Evolutionary conservation across 1,140 invertebrate genomes (phyloP).

Genomic region (Vanessa atalanta): DNA sequence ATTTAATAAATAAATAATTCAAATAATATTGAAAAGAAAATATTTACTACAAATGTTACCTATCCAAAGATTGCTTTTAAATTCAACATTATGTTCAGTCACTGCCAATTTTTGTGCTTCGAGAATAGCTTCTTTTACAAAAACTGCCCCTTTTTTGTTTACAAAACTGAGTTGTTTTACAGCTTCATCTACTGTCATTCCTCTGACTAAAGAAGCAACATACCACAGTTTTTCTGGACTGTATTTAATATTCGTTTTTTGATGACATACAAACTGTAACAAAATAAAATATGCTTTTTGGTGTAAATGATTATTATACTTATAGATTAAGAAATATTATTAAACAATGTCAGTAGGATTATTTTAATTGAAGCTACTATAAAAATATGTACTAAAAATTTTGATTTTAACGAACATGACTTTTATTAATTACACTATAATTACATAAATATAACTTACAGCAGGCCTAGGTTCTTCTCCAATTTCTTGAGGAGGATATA

Average conservation of each 20-base stretch:
- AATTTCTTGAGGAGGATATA: conserved; percentile 88
- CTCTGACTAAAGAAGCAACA: conserved; percentile 90
- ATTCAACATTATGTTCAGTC: conserved; percentile 95
- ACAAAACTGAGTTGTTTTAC: conserved; percentile 93
- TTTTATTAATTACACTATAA: not conserved
- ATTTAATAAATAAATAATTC: not conserved
- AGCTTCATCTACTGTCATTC: conserved; percentile 96
- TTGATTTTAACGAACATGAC: too few relatives aligned
- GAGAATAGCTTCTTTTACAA: conserved; percentile 89
- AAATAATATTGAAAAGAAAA: conserved; percentile 8
- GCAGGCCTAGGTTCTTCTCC: conserved; percentile 90
- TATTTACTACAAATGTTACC: conserved; percentile 80
- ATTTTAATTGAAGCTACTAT: too few relatives aligned
- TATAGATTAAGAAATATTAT: not conserved
- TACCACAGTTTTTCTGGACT: conserved; percentile 96
- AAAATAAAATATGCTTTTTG: not conserved
- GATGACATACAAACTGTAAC: conserved; percentile 92
- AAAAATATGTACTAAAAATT: too few relatives aligned
- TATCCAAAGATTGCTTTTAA: conserved; percentile 97
- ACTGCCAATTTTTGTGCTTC: conserved; percentile 95
- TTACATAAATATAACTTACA: conserved; percentile 81
- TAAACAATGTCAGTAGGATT: not conserved
- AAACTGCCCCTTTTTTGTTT: conserved; percentile 89
- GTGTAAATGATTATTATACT: too few relatives aligned
- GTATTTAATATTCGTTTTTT: conserved; percentile 92